These are phyloP conservation scores for Oryzias curvinotus DNA, from an alignment of 2,113 vertebrate genomes.

Conservation along the genomic window DNA sequence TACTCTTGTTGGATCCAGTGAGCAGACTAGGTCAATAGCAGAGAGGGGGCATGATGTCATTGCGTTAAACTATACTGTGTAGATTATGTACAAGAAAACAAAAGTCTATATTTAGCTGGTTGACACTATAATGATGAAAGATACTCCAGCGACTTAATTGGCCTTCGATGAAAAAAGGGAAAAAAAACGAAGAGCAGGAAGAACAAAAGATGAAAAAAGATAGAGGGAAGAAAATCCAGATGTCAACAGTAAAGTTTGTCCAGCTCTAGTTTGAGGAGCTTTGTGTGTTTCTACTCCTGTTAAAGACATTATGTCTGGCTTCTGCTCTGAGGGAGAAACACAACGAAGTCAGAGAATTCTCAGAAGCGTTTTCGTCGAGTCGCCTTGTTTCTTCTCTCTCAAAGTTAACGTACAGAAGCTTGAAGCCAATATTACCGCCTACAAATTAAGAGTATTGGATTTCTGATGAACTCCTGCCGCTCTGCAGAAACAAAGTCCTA, in stretches of 20 bases:
- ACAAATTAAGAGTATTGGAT: no score
- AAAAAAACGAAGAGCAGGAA: conserved; percentile 36
- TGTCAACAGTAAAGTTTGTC: conserved; percentile 81
- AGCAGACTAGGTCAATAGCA: conserved; percentile 33
- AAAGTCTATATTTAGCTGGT: conserved; percentile 66
- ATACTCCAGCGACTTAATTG: conserved; percentile 61
- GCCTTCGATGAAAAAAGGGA: conserved; percentile 58
- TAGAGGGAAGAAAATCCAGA: conserved; percentile 79
- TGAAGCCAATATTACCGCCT: no score
- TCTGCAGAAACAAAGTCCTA: no score
- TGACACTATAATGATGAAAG: conserved; percentile 60
- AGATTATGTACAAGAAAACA: conserved; percentile 48
- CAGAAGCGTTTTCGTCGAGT: conserved; percentile 73
- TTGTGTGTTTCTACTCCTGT: conserved; percentile 77
- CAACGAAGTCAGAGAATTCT: conserved; percentile 76
- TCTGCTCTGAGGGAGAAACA: conserved; percentile 47
- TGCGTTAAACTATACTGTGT: conserved; percentile 41
- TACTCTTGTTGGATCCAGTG: conserved; percentile 45
- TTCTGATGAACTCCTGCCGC: no score
- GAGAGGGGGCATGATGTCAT: conserved; percentile 45
- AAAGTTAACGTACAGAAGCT: conserved; percentile 23
- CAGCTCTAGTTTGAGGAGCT: conserved; percentile 77
- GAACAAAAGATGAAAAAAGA: conserved; percentile 59
- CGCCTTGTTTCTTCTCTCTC: conserved; percentile 10
- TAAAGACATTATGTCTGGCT: conserved; percentile 78